Evolutionary conservation across 2,888 invertebrate species (phyloP).

Genomic region (Heliconius ismenius): DNA sequence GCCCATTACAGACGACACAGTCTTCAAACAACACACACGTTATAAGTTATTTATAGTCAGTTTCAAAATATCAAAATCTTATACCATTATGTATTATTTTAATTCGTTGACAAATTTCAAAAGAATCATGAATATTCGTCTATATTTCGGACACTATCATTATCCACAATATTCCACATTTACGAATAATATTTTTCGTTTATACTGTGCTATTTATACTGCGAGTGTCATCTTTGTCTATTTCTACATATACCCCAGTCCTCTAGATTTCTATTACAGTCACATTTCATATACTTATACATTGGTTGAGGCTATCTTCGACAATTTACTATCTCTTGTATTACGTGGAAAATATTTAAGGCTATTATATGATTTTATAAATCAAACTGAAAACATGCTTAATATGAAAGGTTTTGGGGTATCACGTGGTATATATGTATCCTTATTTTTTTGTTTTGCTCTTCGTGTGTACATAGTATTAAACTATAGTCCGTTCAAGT

Average conservation of each 20-base stretch:
- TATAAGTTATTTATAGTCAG: background rate
- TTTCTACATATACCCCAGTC: constrained; percentile 1
- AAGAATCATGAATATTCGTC: background rate
- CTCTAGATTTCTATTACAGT: background rate
- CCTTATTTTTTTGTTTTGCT: background rate
- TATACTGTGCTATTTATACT: background rate
- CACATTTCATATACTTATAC: constrained; percentile 1
- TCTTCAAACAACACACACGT: too few species aligned
- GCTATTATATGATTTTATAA: constrained; percentile 1
- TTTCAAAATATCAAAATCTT: background rate
- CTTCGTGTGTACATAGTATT: background rate
- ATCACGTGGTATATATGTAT: background rate
- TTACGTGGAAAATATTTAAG: constrained; percentile 16
- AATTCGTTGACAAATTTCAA: background rate
- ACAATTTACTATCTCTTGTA: background rate
- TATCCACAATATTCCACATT: background rate
- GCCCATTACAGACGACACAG: background rate
- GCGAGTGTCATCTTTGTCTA: background rate
- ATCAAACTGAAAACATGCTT: constrained; percentile 8
- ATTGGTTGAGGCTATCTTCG: background rate
- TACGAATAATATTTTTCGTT: constrained; percentile 7
- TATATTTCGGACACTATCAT: constrained; percentile 20
- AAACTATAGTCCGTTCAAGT: background rate
- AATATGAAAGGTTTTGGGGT: background rate
- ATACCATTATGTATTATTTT: background rate